phyloP scores from a whole-genome alignment of 1,140 invertebrate genomes.

The Sinella curviseta region DNA sequence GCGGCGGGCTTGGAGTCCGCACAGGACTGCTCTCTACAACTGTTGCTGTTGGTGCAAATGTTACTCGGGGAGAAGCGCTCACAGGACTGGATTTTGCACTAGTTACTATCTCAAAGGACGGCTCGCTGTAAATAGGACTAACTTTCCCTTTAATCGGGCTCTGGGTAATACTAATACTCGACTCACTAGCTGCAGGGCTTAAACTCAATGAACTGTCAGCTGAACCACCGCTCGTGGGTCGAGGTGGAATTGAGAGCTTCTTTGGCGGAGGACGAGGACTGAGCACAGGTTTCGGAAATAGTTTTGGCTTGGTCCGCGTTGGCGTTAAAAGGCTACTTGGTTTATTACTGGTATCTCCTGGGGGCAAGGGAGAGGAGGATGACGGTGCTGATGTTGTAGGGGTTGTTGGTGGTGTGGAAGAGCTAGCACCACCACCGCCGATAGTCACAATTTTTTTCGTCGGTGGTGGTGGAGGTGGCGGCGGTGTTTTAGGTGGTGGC shows the following conservation, averaged over 20 bases:
- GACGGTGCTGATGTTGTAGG: not conserved
- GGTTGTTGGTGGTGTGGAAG: not conserved
- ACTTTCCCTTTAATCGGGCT: not conserved
- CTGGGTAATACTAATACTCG: not conserved
- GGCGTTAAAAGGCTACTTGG: conserved; percentile 13
- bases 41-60: conserved; percentile 14
- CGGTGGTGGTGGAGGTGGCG: not conserved
- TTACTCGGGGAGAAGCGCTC: not conserved
- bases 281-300: conserved; percentile 16
- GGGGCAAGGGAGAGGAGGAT: not conserved
- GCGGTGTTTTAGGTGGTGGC: not conserved
- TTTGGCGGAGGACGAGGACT: conserved; percentile 5
- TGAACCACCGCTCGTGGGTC: not conserved
- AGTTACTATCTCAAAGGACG: not conserved
- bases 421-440: not conserved
- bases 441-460: not conserved
- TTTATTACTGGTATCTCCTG: not conserved
- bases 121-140: not conserved
- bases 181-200: conserved; percentile 14
- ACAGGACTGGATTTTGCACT: not conserved
- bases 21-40: conserved; percentile 22
- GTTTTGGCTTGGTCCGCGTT: conserved; percentile 13
- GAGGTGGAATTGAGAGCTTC: conserved; percentile 8
- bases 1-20: conserved; percentile 8
- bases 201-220: conserved; percentile 19